Evolutionary conservation across 2,113 vertebrate genomes (phyloP), one percentile per base, ranked within the genome.

Genomic region (Candoia aspera): DNA sequence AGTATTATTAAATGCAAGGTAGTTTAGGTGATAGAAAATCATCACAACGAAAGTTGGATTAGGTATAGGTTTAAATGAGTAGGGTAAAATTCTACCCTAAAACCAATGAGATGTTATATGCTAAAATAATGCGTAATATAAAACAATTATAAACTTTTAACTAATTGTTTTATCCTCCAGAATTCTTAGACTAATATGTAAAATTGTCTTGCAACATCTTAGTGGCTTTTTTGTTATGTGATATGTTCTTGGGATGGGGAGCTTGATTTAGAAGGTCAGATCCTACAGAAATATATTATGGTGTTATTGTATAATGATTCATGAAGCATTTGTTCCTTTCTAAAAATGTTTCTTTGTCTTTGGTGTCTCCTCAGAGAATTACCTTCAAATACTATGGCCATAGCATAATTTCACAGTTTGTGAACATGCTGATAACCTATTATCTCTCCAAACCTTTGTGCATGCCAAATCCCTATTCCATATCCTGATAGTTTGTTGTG

Each of bases 81-180:
- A 92, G 91, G 8, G 33, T 94, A 94, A 94, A 96, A 94, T 95
- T 95, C 94, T 92, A 79, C 92, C 92, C 91, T 92, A 68, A 54
- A 19, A 91, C 86, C 87, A 91, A 94, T 93, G 90, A 92, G 91
- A 92, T 86, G 64, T 90, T 93, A 68, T 64, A 90, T 93, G 92
- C 84, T 93, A 88, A 95, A 95, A 90, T 93, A 79, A 9, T 85
- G 86, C 90, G 91, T 94, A 93, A 93, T 86, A 93, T 92, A 86
- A 83, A 96, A 92, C 95, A 94, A 94, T 95, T 84, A 92, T 95
- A 95, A 95, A 96, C 94, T 95, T 94, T 94, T 94, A 95, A 95
- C 93, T 95, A 96, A 97, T 95, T 96, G 93, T 94, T 94, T 96
- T 95, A 95, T 93, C 92, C 93, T 95, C 84, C 64, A 95, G 92